phyloP scores from a whole-genome alignment of 1,140 invertebrate species.

The Drosophila kurseongensis region DNA sequence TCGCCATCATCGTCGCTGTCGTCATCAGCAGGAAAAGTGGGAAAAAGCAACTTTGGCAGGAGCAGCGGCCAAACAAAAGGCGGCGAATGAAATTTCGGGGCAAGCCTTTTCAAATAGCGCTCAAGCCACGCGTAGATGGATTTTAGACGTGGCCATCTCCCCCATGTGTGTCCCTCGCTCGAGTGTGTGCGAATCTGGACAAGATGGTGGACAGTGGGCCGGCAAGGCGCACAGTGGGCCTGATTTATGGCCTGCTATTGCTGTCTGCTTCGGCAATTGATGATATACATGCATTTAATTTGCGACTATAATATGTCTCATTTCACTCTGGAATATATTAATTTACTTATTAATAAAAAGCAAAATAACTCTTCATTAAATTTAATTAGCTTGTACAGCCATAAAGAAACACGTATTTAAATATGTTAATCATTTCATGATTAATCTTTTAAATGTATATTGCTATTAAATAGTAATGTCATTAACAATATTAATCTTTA shows the following conservation, averaged over 20 bases:
- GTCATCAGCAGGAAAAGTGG: constrained; percentile 31
- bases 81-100: constrained; percentile 66
- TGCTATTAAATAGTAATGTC: too few species aligned
- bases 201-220: constrained; percentile 49
- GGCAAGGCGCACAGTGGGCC: constrained; percentile 21
- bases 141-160: constrained; percentile 46
- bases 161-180: constrained; percentile 3
- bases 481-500: too few species aligned
- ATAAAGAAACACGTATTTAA: too few species aligned
- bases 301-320: not conserved
- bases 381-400: too few species aligned
- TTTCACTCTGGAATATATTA: too few species aligned
- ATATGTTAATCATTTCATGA: too few species aligned
- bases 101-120: constrained; percentile 55
- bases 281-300: not conserved
- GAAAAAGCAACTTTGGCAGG: constrained; percentile 35
- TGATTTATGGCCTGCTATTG: not conserved
- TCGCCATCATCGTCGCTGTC: constrained; percentile 27
- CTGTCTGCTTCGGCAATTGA: not conserved
- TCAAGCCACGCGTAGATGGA: constrained; percentile 56
- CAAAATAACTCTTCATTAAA: too few species aligned
- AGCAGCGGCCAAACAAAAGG: constrained; percentile 53
- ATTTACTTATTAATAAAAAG: too few species aligned
- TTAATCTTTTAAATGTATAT: too few species aligned
- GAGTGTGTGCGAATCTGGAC: constrained; percentile 19